Percentiles rank a stretch among this genome's conserved stretches.
Conservation (phyloP, 2,888 invertebrate species). For the Brassicogethes aeneus region DNA sequence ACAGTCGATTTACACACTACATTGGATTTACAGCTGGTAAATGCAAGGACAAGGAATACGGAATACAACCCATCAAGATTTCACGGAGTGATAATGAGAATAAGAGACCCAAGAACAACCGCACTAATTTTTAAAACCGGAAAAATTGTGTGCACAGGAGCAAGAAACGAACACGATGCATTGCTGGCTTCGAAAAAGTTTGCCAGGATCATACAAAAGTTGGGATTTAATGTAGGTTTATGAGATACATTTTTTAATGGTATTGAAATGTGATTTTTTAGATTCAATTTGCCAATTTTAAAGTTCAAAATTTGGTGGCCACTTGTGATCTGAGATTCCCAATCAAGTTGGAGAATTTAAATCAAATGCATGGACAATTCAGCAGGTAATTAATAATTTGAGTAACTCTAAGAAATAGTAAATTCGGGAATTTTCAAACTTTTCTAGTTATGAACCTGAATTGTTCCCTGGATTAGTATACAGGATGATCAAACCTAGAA, state of each 20-base stretch:
- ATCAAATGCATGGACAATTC: constrained; percentile 65
- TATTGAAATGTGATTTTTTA: constrained; percentile 41
- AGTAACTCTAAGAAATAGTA: no score
- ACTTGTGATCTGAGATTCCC: constrained; percentile 69
- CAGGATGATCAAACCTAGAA: constrained; percentile 91
- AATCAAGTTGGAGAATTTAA: constrained; percentile 62
- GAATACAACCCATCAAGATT: constrained; percentile 78
- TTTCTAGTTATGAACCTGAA: constrained; percentile 87
- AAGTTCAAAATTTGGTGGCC: constrained; percentile 69
- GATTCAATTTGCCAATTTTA: constrained; percentile 71
- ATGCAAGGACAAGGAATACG: constrained; percentile 70
- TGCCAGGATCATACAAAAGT: constrained; percentile 72
- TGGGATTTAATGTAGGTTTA: constrained; percentile 54
- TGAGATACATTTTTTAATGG: constrained; percentile 1
- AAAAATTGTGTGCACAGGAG: constrained; percentile 75
- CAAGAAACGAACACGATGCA: constrained; percentile 68
- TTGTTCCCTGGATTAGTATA: constrained; percentile 98
- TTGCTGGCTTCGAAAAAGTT: constrained; percentile 72
- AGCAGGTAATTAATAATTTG: constrained; percentile 30
- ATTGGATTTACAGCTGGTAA: constrained; percentile 63
- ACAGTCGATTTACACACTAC: constrained; percentile 68
- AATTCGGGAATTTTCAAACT: no score
- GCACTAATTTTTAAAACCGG: constrained; percentile 72
- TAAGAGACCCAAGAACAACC: constrained; percentile 67
- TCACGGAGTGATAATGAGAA: constrained; percentile 75